These are phyloP conservation scores for Gnathonemus longibarbis DNA, from an alignment of 2,113 vertebrate species.

Conservation along the genomic window DNA sequence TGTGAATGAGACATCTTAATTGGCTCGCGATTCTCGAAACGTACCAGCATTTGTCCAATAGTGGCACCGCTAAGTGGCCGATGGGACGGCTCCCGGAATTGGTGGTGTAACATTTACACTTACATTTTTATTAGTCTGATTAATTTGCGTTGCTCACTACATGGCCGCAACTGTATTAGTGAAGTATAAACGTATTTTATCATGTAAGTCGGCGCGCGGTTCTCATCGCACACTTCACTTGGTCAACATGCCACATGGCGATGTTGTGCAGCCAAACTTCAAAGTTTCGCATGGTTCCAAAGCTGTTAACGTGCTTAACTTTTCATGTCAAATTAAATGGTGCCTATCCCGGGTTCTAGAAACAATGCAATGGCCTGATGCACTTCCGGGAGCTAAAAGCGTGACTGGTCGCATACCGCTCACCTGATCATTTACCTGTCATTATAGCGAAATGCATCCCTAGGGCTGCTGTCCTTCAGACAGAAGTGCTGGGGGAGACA, in stretches of 20 bases:
- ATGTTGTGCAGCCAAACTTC: neutral
- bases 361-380: neutral
- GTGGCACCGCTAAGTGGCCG: neutral
- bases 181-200: neutral
- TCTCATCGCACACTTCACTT: neutral
- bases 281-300: neutral
- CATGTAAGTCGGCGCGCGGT: neutral
- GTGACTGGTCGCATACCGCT: neutral
- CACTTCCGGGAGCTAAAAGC: neutral
- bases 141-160: neutral
- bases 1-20: neutral
- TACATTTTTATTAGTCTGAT: neutral
- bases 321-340: neutral
- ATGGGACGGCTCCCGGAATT: neutral
- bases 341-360: neutral
- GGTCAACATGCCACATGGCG: neutral
- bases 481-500: neutral
- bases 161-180: neutral
- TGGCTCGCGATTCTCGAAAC: neutral
- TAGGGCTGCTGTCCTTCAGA: neutral
- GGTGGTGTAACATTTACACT: neutral
- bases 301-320: neutral
- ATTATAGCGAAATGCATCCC: neutral
- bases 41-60: neutral
- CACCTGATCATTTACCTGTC: neutral